A percentile compares a stretch with the other conserved stretches of the same genome.
Conservation (phyloP, 2,113 vertebrate species). For the Tricholaema leucomelas region DNA sequence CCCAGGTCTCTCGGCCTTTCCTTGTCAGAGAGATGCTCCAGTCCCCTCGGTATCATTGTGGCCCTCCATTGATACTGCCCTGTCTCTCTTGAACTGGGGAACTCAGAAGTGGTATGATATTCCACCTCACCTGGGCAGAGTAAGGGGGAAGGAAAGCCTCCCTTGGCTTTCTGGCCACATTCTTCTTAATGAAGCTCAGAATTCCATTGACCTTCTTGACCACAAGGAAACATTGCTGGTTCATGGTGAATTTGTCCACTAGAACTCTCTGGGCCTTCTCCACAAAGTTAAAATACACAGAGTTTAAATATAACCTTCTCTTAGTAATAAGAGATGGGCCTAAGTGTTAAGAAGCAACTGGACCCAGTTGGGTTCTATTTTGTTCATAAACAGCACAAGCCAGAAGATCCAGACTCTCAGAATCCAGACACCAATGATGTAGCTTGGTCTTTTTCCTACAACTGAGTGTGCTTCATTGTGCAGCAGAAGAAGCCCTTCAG, state of each 20-base stretch:
- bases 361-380: not conserved
- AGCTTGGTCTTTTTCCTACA: not conserved
- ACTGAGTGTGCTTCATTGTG: not conserved
- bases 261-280: not conserved
- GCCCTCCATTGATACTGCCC: too few species aligned
- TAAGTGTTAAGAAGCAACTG: not conserved
- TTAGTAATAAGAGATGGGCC: accelerated
- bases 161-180: too few species aligned
- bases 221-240: too few species aligned
- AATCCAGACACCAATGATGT: not conserved
- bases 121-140: too few species aligned
- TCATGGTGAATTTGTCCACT: not conserved
- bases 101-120: too few species aligned
- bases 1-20: too few species aligned
- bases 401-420: not conserved
- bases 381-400: not conserved
- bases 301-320: not conserved
- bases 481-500: not conserved
- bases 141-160: too few species aligned
- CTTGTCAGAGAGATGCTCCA: too few species aligned
- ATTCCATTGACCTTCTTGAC: too few species aligned
- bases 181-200: too few species aligned
- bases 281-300: not conserved
- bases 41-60: too few species aligned
- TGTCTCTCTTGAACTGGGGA: too few species aligned